Evolutionary conservation across 2,797 vertebrate genomes (phyloP), one percentile per base, ranked within the genome.

Genomic region (Meda fulgida): DNA sequence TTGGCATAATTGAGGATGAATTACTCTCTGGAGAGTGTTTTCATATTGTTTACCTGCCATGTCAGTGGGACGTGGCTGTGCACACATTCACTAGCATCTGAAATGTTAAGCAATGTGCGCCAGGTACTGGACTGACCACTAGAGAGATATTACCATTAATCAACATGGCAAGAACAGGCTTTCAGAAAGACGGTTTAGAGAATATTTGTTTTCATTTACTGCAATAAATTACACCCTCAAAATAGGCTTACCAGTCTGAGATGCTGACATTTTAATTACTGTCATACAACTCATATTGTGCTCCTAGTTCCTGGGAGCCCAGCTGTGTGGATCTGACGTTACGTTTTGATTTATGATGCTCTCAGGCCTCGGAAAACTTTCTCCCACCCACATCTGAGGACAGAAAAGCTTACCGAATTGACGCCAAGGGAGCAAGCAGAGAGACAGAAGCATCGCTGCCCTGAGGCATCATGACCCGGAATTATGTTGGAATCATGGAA

Each of bases 161-260:
- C 87, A 90, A 86, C 83, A 88, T 86, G 79, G 79, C 81, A 67
- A 81, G 84, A 79, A 85, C 83, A 79, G 81, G 88, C 78, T 85
- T 86, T 89, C 81, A 83, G 72, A 91, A 88, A 86, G 78, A 82
- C n/a, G 73, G 80, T 90, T 84, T 84, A 48, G 76, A 70, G 84
- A 89, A 89, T 88, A 90, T 89, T 88, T 91, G 89, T 88, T 91
- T 89, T 90, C 88, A 90, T 90, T 89, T 89, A 79, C 88, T 85
- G 77, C 85, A 71, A 86, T 84, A 90, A 87, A 91, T 90, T 89
- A 86, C 76, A 3, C 78, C 78, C 78, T 90, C 80, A 84, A 88
- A 88, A 88, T 80, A 89, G 87, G 86, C 84, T 85, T 83, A 87
- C 80, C 53, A 78, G 58, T 80, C 79, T 55, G 85, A 85, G 85